Base-by-base conservation (phyloP, 2,113 vertebrate genomes). In the Phalacrocorax carbo region DNA sequence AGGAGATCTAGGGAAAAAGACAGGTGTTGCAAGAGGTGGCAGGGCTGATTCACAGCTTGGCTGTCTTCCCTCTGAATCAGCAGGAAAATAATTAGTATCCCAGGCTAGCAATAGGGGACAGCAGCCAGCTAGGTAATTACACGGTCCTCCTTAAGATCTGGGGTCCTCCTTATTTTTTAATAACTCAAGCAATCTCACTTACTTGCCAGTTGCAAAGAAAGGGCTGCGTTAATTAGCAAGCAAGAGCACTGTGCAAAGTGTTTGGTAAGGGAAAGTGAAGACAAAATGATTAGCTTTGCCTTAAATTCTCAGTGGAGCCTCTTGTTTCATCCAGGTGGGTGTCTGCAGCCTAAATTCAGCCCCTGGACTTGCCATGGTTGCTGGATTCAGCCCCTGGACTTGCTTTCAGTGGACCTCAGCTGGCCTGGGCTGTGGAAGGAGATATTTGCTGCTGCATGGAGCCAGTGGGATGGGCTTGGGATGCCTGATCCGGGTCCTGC, bases 21-120 rank as follows among this genome's bases (percentile, higher is more conserved):
- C 38, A 94, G 89, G 72, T 95, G 76, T 69, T 94, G 68, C 38
- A 54, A 73, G 68, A 92, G 61, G 64, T 17, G 46, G 82, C 46
- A 87, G 42, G 68, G 76, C 75, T 95, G 85, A 83, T 80, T 90
- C 94, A 81, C 40, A 49, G 36, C 76, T 91, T 97, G 91, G 93
- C 93, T 86, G 10, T 15, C 71, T 88, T 73, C 76, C 96, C 68
- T 83, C 83, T 88, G 86, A 93, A 90, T 94, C 94, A 95, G 94
- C 82, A 83, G 49, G 76, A 94, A 95, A 94, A 95, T 83, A 94
- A 95, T 92, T 81, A 91, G 70, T 75, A 86, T 75, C 71, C 64
- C 76, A 60, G 64, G 76, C 69, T 75, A 69, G 91, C 55, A 75
- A n/a, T 2, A 1, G 2, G 78, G 78, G 34, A 69, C 34, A 66